Evolutionary conservation across 2,888 invertebrate species (phyloP).

Genomic region (Rotaria magnacalcarata): DNA sequence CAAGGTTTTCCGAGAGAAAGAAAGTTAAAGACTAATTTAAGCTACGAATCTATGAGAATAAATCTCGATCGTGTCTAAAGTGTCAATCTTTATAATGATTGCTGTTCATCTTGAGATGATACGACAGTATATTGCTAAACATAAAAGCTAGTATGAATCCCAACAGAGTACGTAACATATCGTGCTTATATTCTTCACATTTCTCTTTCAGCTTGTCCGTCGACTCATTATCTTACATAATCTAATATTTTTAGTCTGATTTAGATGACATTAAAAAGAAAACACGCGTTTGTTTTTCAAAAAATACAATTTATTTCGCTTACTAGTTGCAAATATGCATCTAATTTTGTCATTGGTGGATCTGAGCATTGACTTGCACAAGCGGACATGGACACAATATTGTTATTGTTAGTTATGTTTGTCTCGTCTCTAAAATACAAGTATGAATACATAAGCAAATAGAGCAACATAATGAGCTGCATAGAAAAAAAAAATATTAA

Average conservation of each 20-base stretch:
- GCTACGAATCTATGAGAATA: background rate
- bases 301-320: background rate
- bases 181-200: background rate
- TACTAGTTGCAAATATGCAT: background rate
- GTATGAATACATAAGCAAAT: background rate
- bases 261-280: background rate
- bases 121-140: background rate
- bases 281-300: background rate
- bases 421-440: background rate
- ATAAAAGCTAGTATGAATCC: background rate
- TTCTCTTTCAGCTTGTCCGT: background rate
- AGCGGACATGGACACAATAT: background rate
- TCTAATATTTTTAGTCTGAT: background rate
- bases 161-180: background rate
- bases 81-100: background rate
- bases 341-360: background rate
- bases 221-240: background rate
- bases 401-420: background rate
- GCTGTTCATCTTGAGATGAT: background rate
- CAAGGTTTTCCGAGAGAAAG: background rate
- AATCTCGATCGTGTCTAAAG: background rate
- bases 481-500: background rate
- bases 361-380: background rate
- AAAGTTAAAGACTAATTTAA: background rate
- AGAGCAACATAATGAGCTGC: background rate